These are phyloP conservation scores for Myotis pilosus DNA, from an alignment of 2,797 vertebrate species.

Conservation along the genomic window DNA sequence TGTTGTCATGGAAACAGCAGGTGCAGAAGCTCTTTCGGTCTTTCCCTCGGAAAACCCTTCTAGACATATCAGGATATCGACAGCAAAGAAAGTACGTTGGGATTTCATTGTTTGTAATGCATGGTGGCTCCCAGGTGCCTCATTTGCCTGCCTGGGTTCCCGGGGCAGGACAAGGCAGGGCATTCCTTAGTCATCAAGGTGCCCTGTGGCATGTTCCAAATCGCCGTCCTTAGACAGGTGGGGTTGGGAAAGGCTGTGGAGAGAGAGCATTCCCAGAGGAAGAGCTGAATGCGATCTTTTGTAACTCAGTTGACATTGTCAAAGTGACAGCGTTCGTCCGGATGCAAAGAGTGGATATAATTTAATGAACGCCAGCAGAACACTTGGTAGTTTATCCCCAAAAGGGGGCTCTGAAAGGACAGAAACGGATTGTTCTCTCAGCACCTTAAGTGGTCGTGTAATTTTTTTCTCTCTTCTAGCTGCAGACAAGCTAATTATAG, in stretches of 20 bases:
- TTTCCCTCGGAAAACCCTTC: slow-evolving; percentile 97
- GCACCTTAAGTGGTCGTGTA: slow-evolving; percentile 53
- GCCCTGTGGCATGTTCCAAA: background rate
- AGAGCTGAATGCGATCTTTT: background rate
- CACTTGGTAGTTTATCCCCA: background rate
- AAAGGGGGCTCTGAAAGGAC: background rate
- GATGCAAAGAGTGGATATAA: background rate
- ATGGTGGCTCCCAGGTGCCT: background rate
- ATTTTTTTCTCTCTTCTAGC: slow-evolving; percentile 59
- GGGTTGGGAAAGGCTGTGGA: slow-evolving; percentile 15
- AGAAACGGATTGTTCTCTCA: slow-evolving; percentile 17
- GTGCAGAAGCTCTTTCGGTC: slow-evolving; percentile 99
- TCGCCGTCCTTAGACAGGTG: background rate
- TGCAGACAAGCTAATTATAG: slow-evolving; percentile 80
- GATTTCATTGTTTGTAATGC: slow-evolving; percentile 21
- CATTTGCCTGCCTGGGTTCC: background rate
- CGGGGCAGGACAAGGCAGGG: background rate
- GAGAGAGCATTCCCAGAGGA: slow-evolving; percentile 20
- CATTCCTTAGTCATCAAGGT: background rate
- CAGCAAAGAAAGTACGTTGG: slow-evolving; percentile 92
- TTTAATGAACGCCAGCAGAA: background rate
- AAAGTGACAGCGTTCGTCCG: background rate
- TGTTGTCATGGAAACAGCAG: slow-evolving; percentile 99
- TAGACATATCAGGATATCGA: slow-evolving; percentile 96
- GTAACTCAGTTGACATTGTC: background rate